Evolutionary conservation across 1,140 invertebrate genomes (phyloP), one percentile per base, ranked within the genome.

Genomic region (Brachionus manjavacas): DNA sequence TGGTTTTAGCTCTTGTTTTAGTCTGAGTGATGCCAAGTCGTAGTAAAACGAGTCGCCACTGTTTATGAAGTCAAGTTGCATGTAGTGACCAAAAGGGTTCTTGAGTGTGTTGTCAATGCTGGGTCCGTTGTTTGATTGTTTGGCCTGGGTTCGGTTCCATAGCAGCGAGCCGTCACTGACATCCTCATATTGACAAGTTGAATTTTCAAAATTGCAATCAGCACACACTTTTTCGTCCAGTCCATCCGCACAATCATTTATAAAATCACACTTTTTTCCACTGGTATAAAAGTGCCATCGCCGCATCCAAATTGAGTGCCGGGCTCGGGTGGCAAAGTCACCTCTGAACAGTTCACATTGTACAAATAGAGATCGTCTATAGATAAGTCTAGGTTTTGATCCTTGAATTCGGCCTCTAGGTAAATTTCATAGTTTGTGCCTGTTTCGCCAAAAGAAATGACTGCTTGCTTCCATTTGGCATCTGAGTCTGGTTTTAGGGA

Each of bases 331-430:
- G 3, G 49, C 4, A 14, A 72, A 11, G 7, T 49, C 31, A 12
- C n/a, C 23, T 35, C 31, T 6, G 31, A 35, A 23, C 60, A 84
- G n/a, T 72, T 84, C n/a, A 20, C 28, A 14, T 84, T 14, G 16
- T 79, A 83, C 8, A 87, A 86, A 35, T 85, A 85, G 25, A 86
- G 76, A 70, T 87, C 86, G 52, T 87, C 86, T 8, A 87, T 85
- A 4, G 86, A 84, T 28, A 87, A 14, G 20, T 85, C 74, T 14
- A 68, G 31, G 35, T 72, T 81, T 9, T 41, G 20, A 31, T 78
- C 9, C 55, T 83, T 55, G 81, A 85, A 64, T 20, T 6, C 25
- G 85, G 23, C 20, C 72, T 76, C 41, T 4, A 68, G 14, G 25
- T 72, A 74, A 84, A 84, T 84, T 84, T 84, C 60, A 43, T 35